These are phyloP conservation scores for Cosmorhoe ocellata DNA, from an alignment of 2,888 invertebrate species.

Conservation along the genomic window DNA sequence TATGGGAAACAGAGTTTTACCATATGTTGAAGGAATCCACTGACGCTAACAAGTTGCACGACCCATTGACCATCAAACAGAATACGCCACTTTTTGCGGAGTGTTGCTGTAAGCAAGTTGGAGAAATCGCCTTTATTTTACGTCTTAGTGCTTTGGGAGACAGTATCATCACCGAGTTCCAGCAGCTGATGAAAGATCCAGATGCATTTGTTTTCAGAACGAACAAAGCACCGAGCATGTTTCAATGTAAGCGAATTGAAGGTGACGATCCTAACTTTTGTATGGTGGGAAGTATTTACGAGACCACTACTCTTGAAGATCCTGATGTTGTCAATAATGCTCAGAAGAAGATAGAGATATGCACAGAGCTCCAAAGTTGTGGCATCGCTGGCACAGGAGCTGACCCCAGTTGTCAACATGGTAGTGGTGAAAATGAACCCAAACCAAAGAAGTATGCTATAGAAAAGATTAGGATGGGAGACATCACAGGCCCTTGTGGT, in stretches of 20 bases:
- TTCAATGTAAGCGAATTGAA: conserved; percentile 65
- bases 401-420: conserved; percentile 46
- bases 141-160: conserved; percentile 77
- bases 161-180: conserved; percentile 71
- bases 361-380: conserved; percentile 69
- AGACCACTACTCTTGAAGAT: conserved; percentile 71
- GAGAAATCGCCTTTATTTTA: conserved; percentile 71
- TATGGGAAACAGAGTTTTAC: conserved; percentile 74
- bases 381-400: conserved; percentile 40
- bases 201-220: conserved; percentile 71
- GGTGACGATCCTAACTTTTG: conserved; percentile 71
- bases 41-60: conserved; percentile 55
- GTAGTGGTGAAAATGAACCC: conserved; percentile 26
- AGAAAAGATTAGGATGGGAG: conserved; percentile 72
- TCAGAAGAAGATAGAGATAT: conserved; percentile 63
- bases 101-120: conserved; percentile 65
- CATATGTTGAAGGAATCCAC: conserved; percentile 72
- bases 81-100: conserved; percentile 50
- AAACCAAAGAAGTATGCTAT: conserved; percentile 56
- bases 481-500: conserved; percentile 74
- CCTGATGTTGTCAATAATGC: conserved; percentile 55
- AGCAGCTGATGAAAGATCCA: conserved; percentile 66
- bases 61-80: conserved; percentile 63
- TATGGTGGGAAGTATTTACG: conserved; percentile 71
- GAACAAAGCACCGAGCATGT: conserved; percentile 72